Evolutionary conservation across 2,888 invertebrate genomes (phyloP).

Genomic region (Dasypolia templi): DNA sequence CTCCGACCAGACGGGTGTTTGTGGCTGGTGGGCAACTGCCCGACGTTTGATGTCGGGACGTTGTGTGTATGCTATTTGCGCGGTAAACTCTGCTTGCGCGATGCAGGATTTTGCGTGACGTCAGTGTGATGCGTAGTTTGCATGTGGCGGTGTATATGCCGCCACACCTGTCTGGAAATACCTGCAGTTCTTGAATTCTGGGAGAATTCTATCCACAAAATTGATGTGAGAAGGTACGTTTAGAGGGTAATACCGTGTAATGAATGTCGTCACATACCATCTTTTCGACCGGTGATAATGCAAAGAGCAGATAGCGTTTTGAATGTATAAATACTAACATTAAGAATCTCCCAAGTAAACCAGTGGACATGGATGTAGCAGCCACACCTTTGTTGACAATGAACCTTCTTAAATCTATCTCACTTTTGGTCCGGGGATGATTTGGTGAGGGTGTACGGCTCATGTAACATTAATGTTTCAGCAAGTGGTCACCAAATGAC

Average conservation of each 20-base stretch:
- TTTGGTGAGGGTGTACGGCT: constrained; percentile 1
- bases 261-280: background rate
- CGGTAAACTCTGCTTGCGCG: too few species aligned
- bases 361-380: too few species aligned
- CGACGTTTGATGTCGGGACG: too few species aligned
- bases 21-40: too few species aligned
- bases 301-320: background rate
- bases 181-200: background rate
- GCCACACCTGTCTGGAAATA: background rate
- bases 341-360: background rate
- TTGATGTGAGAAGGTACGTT: background rate
- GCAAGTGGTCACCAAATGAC: constrained; percentile 44
- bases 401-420: background rate
- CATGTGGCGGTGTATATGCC: too few species aligned
- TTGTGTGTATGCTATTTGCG: too few species aligned
- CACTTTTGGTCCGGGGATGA: background rate
- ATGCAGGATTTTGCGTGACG: too few species aligned
- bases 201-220: background rate
- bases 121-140: too few species aligned
- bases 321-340: background rate
- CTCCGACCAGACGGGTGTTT: too few species aligned
- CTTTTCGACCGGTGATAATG: background rate
- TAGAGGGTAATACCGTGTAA: background rate
- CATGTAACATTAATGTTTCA: constrained; percentile 33
- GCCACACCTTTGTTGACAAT: background rate